phyloP scores from a whole-genome alignment of 2,113 vertebrate species.

The Phyllostomus discolor region DNA sequence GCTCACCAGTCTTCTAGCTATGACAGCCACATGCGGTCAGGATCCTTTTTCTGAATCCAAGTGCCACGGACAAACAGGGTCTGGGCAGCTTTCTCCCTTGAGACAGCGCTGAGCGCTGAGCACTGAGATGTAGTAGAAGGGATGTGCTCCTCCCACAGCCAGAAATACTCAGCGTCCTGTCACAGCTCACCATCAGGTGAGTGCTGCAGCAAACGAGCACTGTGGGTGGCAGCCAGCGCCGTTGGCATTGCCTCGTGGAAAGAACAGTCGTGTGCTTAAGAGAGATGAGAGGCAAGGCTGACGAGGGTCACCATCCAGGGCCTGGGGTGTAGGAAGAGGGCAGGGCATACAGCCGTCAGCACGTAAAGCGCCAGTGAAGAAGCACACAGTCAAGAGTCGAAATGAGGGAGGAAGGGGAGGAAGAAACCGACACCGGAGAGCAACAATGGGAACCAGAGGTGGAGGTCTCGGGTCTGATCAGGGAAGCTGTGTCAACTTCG shows the following conservation, averaged over 20 bases:
- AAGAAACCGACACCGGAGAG: background rate
- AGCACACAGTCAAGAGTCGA: background rate
- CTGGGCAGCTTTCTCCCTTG: background rate
- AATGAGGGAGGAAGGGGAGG: background rate
- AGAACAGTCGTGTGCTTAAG: background rate
- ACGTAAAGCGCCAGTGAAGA: background rate
- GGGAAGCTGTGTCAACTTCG: background rate
- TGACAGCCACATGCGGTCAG: background rate
- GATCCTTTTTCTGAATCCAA: background rate
- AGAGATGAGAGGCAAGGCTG: background rate
- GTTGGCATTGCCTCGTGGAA: background rate
- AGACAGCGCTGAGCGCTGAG: background rate
- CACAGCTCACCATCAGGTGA: background rate
- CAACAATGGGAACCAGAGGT: background rate
- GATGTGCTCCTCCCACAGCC: background rate
- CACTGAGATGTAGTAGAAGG: background rate
- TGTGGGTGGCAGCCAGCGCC: background rate
- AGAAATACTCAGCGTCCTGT: too few relatives aligned
- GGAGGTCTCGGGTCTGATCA: background rate
- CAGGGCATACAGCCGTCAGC: background rate
- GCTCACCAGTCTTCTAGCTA: background rate
- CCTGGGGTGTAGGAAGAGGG: background rate
- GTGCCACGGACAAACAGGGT: background rate
- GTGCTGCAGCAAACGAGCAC: background rate
- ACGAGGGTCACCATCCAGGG: background rate